Conservation (phyloP, 2,113 vertebrate genomes). For the Uropsilus gracilis region DNA sequence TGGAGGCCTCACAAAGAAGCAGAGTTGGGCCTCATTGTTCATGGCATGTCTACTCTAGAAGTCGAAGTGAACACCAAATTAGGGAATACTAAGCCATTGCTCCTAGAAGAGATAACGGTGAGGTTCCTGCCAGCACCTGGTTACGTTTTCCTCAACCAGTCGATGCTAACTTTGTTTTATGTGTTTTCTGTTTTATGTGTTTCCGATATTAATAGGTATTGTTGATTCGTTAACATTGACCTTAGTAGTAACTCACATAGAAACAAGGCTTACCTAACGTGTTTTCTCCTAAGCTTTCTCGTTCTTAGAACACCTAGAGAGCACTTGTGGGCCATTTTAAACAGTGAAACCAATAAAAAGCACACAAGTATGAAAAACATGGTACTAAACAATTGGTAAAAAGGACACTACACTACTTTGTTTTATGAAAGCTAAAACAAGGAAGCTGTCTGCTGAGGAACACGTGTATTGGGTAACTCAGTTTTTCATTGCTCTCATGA, state of each 20-base stretch:
- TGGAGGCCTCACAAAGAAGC: not conserved
- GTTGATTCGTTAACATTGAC: not conserved
- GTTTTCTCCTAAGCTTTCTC: not conserved
- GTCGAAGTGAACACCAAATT: not conserved
- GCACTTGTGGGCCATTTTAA: not conserved
- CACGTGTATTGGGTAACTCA: not conserved
- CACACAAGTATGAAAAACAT: not conserved
- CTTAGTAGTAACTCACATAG: not conserved
- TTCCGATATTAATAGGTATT: not conserved
- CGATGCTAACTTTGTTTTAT: not conserved
- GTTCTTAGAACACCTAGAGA: not conserved
- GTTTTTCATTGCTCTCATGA: no score
- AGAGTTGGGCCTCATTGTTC: fast-evolving
- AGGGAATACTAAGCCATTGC: not conserved
- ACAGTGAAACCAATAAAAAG: not conserved
- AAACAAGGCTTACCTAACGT: not conserved
- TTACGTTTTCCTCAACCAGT: not conserved
- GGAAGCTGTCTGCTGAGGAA: not conserved
- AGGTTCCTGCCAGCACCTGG: not conserved
- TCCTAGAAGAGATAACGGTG: not conserved
- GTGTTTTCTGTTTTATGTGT: not conserved
- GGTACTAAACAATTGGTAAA: not conserved
- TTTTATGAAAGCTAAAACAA: not conserved
- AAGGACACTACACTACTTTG: not conserved
- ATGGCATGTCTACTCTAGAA: not conserved